Evolutionary conservation across 1,140 invertebrate species (phyloP), one percentile per base, ranked within the genome.

Genomic region (Caenorhabditis inopinata): DNA sequence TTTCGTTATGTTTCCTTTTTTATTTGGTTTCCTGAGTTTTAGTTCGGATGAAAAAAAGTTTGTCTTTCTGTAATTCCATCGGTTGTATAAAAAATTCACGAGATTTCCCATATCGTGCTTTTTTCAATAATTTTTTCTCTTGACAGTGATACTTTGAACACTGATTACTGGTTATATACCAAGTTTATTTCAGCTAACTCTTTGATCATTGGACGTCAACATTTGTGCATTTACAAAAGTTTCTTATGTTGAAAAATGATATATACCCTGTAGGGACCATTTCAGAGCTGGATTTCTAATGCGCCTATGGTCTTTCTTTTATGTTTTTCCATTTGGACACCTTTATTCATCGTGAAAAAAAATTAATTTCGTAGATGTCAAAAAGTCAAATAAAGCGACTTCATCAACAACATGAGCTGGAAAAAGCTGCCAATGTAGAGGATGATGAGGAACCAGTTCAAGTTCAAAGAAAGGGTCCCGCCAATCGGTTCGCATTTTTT

Each of bases 341-440:
- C 25, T 38, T 16, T 46, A 48, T 21, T 23, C 32, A 2, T 48
- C 58, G 47, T 77, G 25, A n/a, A 62, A 32, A 29, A 45, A 29
- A 23, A 27, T 0, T 75, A 12, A 12, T 46, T 11, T 53, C 58
- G 48, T n/a, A 78, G 75, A 81, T 81, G 80, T 81, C 80, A 29
- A 81, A 74, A 38, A 81, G 75, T 45, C 80, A 81, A 42, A 38
- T 81, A 0, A 75, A 74, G 21, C 38, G 58, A 11, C 38, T 78
- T 6, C 75, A 53, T 23, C 48, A 81, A 38, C 35, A 81, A 45
- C 49, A 81, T 27, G 80, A 81, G 35, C 38, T 78, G 29, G 79
- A 76, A n/a, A 74, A 74, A 18, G n/a, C 38, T n/a, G 58, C 29
- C 12, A 47, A 48, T 25, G 11, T 25, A 14, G 49, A 38, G 11